phyloP scores from a whole-genome alignment of 1,140 invertebrate genomes.

The Drosophila sturtevanti region DNA sequence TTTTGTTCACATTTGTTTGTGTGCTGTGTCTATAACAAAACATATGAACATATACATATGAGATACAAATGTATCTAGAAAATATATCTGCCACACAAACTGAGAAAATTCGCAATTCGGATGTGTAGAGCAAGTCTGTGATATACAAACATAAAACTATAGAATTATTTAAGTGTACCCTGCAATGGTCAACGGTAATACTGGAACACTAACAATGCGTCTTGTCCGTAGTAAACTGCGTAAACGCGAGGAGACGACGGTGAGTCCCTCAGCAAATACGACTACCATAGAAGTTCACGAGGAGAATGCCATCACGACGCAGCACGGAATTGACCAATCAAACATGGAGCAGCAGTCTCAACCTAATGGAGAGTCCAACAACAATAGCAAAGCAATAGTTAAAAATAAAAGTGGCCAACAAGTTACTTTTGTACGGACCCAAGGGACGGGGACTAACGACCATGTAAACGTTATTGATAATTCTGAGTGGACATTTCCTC shows the following conservation, averaged over 20 bases:
- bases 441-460: conserved; percentile 41
- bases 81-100: not conserved
- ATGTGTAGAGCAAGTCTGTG: not conserved
- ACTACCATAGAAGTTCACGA: conserved; percentile 87
- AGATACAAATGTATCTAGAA: not conserved
- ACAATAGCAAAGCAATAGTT: conserved; percentile 13
- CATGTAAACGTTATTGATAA: conserved; percentile 35
- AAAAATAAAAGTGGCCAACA: conserved; percentile 52
- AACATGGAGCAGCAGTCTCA: conserved; percentile 35
- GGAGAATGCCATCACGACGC: conserved; percentile 82
- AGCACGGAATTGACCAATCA: conserved; percentile 47
- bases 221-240: conserved; percentile 94
- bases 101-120: not conserved
- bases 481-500: conserved; percentile 89
- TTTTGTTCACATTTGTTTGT: not conserved
- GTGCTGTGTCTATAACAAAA: not conserved
- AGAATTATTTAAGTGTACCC: conserved; percentile 4
- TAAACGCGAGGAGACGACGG: conserved; percentile 90
- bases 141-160: not conserved
- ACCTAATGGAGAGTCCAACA: conserved; percentile 35
- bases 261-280: conserved; percentile 82
- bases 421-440: conserved; percentile 62
- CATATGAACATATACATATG: not conserved
- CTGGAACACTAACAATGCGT: conserved; percentile 92
- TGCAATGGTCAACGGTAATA: conserved; percentile 87